A percentile compares a stretch with the other conserved stretches of the same genome.
These are phyloP conservation scores for Ectemnius cavifrons DNA, from an alignment of 2,888 invertebrate genomes.

Conservation along the genomic window DNA sequence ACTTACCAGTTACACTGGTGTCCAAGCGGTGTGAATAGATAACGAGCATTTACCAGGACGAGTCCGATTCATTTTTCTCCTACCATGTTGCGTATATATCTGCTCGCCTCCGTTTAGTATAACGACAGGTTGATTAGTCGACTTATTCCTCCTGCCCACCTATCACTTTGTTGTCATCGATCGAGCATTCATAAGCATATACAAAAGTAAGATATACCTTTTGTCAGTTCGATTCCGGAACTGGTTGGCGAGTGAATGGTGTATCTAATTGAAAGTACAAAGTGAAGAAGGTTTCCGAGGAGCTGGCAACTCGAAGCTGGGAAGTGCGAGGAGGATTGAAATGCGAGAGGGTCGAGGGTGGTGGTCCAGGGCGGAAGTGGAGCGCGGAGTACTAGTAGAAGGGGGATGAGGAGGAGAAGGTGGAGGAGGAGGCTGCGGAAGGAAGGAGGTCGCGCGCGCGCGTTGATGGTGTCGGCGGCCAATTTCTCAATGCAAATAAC, in stretches of 20 bases:
- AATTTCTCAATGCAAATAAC: constrained; percentile 78
- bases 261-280: no score
- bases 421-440: constrained; percentile 42
- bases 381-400: neutral
- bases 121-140: constrained; percentile 34
- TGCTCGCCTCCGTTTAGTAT: no score
- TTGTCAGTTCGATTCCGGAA: no score
- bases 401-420: constrained; percentile 38
- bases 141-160: neutral
- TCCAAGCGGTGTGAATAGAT: constrained; percentile 69
- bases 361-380: constrained; percentile 7
- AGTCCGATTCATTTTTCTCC: constrained; percentile 43
- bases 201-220: no score
- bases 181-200: no score
- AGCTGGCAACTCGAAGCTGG: no score
- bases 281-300: no score
- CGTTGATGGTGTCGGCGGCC: constrained; percentile 66
- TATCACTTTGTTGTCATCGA: no score
- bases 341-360: no score
- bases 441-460: constrained; percentile 66
- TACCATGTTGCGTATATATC: neutral
- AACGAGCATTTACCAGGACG: constrained; percentile 66
- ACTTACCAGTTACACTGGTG: constrained; percentile 68
- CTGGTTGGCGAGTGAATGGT: no score
- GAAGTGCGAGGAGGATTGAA: no score